phyloP scores from a whole-genome alignment of 1,140 invertebrate species.

The Sarcophaga bullata region DNA sequence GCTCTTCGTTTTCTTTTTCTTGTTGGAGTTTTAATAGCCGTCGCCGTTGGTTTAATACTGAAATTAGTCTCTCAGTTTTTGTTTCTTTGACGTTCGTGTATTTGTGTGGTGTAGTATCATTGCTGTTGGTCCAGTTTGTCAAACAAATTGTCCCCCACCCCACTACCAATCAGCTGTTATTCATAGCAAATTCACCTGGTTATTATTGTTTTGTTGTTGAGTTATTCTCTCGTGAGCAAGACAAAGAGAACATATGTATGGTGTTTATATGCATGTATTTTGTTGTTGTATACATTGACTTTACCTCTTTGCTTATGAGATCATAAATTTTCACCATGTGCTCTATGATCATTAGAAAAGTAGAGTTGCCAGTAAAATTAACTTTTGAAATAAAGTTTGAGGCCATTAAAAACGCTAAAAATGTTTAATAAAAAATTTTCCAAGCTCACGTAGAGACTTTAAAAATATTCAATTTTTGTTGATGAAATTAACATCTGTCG shows the following conservation, averaged over 20 bases:
- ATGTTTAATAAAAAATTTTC: no score
- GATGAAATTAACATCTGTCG: no score
- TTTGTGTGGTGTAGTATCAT: not conserved
- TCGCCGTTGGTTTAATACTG: not conserved
- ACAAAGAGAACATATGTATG: not conserved
- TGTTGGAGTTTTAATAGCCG: not conserved
- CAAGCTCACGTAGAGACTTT: no score
- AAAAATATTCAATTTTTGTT: no score
- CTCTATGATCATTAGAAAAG: not conserved
- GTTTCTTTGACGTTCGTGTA: not conserved
- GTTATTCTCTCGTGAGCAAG: not conserved
- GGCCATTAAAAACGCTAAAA: no score
- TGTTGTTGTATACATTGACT: not conserved
- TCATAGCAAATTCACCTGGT: not conserved
- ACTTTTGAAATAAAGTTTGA: no score
- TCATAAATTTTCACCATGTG: constrained; percentile 6
- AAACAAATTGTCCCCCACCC: not conserved
- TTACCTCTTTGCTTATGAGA: not conserved
- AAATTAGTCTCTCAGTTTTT: not conserved
- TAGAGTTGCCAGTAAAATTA: not conserved
- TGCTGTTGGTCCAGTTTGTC: constrained; percentile 2
- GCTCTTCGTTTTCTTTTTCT: not conserved
- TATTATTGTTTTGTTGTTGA: not conserved
- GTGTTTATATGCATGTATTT: not conserved
- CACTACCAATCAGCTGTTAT: not conserved